phyloP scores from a whole-genome alignment of 1,140 invertebrate species.

The Dinoponera quadriceps region DNA sequence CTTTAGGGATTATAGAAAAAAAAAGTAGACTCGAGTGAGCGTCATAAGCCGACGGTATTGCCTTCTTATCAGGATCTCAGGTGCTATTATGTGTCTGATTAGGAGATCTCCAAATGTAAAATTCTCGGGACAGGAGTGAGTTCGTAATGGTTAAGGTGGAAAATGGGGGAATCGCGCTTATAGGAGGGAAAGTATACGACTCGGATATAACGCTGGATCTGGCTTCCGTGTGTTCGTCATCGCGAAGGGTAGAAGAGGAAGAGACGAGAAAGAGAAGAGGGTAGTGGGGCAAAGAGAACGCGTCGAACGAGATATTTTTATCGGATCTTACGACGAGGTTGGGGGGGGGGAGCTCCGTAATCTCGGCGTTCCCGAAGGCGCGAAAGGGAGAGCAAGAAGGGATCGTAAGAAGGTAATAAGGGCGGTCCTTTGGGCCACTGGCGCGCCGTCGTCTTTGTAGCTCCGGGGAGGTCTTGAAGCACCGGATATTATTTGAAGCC shows the following conservation, averaged over 20 bases:
- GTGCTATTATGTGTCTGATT: slow-evolving; percentile 11
- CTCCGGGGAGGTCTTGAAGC: background rate
- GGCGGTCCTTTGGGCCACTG: slow-evolving; percentile 6
- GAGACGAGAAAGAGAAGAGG: background rate
- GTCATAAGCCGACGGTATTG: background rate
- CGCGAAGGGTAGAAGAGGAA: background rate
- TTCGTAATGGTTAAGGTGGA: background rate
- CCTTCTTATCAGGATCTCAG: background rate
- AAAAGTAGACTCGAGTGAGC: background rate
- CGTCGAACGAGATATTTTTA: slow-evolving; percentile 55
- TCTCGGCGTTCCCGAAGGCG: slow-evolving; percentile 51
- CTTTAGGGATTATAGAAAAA: background rate
- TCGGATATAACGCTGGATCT: slow-evolving; percentile 46
- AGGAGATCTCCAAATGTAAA: slow-evolving; percentile 11
- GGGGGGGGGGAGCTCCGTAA: slow-evolving; percentile 26
- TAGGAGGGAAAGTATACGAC: slow-evolving; percentile 17
- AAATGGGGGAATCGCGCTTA: slow-evolving; percentile 16
- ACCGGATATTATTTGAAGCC: slow-evolving; percentile 20
- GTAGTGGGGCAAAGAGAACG: background rate
- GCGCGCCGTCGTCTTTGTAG: slow-evolving; percentile 26
- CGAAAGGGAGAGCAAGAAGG: slow-evolving; percentile 29
- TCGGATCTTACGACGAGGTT: slow-evolving; percentile 48
- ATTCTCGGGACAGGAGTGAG: background rate
- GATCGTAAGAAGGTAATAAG: slow-evolving; percentile 58
- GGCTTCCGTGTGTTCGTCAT: slow-evolving; percentile 29